Evolutionary conservation across 2,888 invertebrate genomes (phyloP).

Genomic region (Parelbella ahira): DNA sequence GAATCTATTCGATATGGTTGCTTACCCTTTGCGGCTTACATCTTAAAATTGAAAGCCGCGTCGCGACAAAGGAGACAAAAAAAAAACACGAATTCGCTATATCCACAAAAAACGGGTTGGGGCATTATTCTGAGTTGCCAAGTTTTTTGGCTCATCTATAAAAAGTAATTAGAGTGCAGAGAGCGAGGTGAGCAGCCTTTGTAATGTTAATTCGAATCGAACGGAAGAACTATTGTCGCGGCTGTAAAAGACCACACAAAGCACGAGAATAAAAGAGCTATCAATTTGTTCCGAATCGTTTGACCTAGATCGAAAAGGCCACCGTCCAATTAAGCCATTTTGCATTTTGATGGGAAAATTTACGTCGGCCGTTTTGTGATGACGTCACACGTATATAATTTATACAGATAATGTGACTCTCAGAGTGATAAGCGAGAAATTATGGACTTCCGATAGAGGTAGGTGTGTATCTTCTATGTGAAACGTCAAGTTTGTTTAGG

Average conservation of each 20-base stretch:
- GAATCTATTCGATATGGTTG: no score
- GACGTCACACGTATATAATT: constrained; percentile 65
- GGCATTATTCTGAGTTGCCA: no score
- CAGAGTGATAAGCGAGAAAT: no score
- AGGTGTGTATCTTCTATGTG: no score
- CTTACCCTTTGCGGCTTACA: no score
- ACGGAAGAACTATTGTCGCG: constrained; percentile 28
- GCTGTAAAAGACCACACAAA: constrained; percentile 54
- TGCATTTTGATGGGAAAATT: constrained; percentile 79
- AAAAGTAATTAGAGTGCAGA: constrained; percentile 13
- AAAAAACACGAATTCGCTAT: no score
- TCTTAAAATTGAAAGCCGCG: no score
- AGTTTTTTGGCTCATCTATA: constrained; percentile 9
- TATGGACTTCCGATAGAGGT: no score
- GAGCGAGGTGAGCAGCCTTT: constrained; percentile 16
- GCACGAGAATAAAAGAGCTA: constrained; percentile 58
- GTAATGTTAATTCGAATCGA: constrained; percentile 26
- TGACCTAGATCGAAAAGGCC: constrained; percentile 73
- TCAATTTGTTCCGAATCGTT: constrained; percentile 72
- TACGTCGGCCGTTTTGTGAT: constrained; percentile 65
- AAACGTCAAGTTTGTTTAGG: no score
- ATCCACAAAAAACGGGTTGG: no score
- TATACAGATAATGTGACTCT: no score
- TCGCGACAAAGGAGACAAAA: no score
- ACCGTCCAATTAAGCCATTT: constrained; percentile 78